phyloP scores from a whole-genome alignment of 1,140 invertebrate genomes.

The Nomia melanderi region DNA sequence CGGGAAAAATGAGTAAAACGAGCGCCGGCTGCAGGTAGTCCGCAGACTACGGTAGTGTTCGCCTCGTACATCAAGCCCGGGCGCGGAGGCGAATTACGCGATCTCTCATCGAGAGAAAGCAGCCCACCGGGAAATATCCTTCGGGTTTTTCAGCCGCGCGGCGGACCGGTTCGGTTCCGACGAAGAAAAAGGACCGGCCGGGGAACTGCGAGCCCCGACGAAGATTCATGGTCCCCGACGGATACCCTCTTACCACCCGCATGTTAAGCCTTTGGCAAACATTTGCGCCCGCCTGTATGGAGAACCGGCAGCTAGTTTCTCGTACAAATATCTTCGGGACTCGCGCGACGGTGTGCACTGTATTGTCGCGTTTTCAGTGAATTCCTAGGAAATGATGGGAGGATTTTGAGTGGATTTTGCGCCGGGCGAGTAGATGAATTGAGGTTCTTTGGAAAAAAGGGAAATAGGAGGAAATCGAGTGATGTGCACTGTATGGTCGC shows the following conservation, averaged over 20 bases:
- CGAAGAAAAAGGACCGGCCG: neutral
- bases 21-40: neutral
- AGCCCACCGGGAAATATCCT: constrained; percentile 9
- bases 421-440: too few relatives aligned
- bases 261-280: constrained; percentile 48
- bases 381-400: constrained; percentile 1
- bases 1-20: neutral
- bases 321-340: constrained; percentile 37
- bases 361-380: neutral
- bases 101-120: constrained; percentile 21
- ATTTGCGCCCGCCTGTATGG: constrained; percentile 46
- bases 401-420: too few relatives aligned
- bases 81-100: neutral
- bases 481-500: too few relatives aligned
- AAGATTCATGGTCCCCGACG: constrained; percentile 26
- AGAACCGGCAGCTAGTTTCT: constrained; percentile 49
- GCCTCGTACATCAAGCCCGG: neutral
- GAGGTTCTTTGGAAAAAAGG: too few relatives aligned
- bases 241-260: constrained; percentile 16
- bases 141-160: neutral
- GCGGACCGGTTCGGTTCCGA: neutral
- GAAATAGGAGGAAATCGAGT: too few relatives aligned
- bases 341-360: neutral
- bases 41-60: too few relatives aligned
- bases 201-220: neutral